Conservation (phyloP, 2,113 vertebrate species). For the mouse (Mus musculus) region DNA sequence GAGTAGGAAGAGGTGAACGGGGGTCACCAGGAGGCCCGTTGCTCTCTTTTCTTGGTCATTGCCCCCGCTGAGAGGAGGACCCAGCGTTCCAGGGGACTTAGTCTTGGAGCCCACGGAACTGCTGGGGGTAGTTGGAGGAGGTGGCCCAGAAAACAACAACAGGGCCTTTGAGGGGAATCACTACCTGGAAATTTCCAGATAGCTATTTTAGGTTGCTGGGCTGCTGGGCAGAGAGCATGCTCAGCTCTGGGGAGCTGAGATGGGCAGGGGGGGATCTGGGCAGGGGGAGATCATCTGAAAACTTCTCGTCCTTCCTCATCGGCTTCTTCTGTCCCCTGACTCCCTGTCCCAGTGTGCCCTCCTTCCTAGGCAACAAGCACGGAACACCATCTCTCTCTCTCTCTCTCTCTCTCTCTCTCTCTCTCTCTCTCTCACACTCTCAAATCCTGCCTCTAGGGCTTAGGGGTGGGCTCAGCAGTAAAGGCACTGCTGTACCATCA, state of each 20-base stretch:
- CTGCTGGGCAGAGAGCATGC: fast-evolving
- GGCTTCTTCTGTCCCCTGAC: neutral
- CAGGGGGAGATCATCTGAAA: neutral
- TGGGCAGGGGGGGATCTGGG: fast-evolving
- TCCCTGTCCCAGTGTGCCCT: neutral
- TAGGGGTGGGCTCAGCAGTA: neutral
- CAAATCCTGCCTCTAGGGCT: neutral
- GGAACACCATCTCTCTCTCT: neutral
- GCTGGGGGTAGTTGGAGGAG: neutral
- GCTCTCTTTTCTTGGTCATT: constrained; percentile 17
- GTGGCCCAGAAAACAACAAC: neutral
- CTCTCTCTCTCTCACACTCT: neutral
- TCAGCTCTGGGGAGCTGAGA: neutral
- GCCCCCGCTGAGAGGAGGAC: neutral
- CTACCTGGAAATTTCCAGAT: constrained; percentile 76
- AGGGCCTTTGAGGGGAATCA: constrained; percentile 45
- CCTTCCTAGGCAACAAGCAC: neutral
- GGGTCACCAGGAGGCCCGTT: constrained; percentile 66
- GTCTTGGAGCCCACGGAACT: neutral
- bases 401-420: neutral
- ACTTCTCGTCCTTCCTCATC: too few species aligned
- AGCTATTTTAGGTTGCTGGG: neutral
- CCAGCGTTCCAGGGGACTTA: neutral
- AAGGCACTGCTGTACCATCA: neutral
- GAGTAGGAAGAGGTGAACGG: constrained; percentile 43